Percentiles rank a stretch among this genome's conserved stretches.
These are phyloP conservation scores for Volucella inflata DNA, from an alignment of 2,888 invertebrate species.

Conservation along the genomic window DNA sequence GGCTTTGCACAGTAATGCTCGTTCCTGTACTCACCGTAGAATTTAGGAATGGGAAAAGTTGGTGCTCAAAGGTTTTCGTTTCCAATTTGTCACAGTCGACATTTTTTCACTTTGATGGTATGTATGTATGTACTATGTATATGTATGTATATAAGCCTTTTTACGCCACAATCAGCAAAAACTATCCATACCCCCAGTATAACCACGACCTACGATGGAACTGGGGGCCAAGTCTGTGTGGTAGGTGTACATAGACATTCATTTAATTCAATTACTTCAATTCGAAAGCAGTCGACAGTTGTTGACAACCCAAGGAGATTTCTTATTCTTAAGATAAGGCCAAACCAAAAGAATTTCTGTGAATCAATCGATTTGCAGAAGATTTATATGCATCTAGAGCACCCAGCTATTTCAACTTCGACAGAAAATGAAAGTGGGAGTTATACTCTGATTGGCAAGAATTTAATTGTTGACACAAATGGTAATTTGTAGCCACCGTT, in stretches of 20 bases:
- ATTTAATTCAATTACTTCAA: conserved; percentile 69
- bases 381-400: conserved; percentile 48
- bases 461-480: conserved; percentile 69
- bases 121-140: not conserved
- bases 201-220: no score
- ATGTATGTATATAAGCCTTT: conserved; percentile 26
- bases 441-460: conserved; percentile 24
- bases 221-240: not conserved
- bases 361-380: conserved; percentile 53
- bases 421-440: conserved; percentile 19
- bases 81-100: conserved; percentile 72
- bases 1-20: conserved; percentile 8
- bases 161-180: conserved; percentile 55
- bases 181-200: conserved; percentile 27
- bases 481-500: conserved; percentile 68
- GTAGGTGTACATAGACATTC: conserved; percentile 10
- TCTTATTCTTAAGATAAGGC: not conserved
- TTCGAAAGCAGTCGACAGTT: conserved; percentile 26
- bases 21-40: not conserved
- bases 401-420: conserved; percentile 27
- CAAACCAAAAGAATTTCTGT: conserved; percentile 10
- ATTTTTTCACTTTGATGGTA: conserved; percentile 64
- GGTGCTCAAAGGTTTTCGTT: conserved; percentile 54
- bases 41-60: not conserved
- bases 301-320: conserved; percentile 37